These are phyloP conservation scores for Dyspetes luteomarginatus DNA, from an alignment of 2,888 invertebrate species.

Conservation along the genomic window DNA sequence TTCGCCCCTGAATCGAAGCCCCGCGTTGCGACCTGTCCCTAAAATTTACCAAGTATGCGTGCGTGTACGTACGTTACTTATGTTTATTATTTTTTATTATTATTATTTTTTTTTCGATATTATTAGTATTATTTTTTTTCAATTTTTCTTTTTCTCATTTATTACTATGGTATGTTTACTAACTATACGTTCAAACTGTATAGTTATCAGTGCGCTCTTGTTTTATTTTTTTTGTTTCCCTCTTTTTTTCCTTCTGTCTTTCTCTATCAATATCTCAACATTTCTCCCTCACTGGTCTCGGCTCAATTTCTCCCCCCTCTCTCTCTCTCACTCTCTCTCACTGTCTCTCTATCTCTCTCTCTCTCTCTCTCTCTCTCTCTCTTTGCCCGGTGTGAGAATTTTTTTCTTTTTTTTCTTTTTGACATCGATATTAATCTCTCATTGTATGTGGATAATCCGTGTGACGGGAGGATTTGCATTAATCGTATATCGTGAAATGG, in stretches of 20 bases:
- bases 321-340: slow-evolving; percentile 31
- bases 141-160: slow-evolving; percentile 57
- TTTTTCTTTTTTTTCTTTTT: slow-evolving; percentile 23
- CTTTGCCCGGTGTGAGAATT: slow-evolving; percentile 43
- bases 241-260: slow-evolving; percentile 38
- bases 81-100: slow-evolving; percentile 44
- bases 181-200: slow-evolving; percentile 76
- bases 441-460: slow-evolving; percentile 55
- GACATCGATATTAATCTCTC: slow-evolving; percentile 58
- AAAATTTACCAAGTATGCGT: slow-evolving; percentile 67
- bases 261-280: slow-evolving; percentile 53
- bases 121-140: slow-evolving; percentile 14
- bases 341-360: slow-evolving; percentile 5
- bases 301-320: slow-evolving; percentile 1
- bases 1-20: slow-evolving; percentile 75
- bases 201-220: slow-evolving; percentile 70
- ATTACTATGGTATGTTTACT: slow-evolving; percentile 69
- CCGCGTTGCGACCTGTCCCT: slow-evolving; percentile 73
- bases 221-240: slow-evolving; percentile 47
- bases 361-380: slow-evolving; percentile 20
- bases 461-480: slow-evolving; percentile 58
- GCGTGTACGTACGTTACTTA: slow-evolving; percentile 65
- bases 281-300: slow-evolving; percentile 44
- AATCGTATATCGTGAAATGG: slow-evolving; percentile 60
- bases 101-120: slow-evolving; percentile 38